Evolutionary conservation across 2,888 invertebrate species (phyloP).

Genomic region (Ramazzottius varieornatus): DNA sequence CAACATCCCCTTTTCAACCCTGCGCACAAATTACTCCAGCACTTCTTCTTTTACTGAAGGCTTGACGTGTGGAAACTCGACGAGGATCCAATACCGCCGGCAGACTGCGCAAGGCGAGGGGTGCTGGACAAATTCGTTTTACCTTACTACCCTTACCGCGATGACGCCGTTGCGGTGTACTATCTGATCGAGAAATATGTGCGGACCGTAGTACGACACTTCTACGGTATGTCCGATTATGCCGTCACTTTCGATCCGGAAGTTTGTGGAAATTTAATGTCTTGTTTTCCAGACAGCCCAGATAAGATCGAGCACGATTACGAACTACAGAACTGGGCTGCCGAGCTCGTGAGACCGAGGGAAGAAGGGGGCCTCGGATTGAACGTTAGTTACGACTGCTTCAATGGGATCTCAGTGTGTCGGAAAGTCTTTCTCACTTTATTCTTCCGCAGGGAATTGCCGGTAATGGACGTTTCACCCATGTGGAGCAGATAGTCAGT

Average conservation of each 20-base stretch:
- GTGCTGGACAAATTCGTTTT: constrained; percentile 19
- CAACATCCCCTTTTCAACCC: too few species aligned
- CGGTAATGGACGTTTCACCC: constrained; percentile 10
- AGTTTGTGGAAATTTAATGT: neutral
- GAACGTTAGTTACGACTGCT: constrained; percentile 11
- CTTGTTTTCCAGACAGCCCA: constrained; percentile 15
- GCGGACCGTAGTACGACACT: constrained; percentile 20
- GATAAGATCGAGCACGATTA: constrained; percentile 15
- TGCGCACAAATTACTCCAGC: too few species aligned
- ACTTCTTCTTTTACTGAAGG: too few species aligned
- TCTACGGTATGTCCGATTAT: constrained; percentile 20
- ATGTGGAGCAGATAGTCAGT: constrained; percentile 13
- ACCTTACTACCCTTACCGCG: constrained; percentile 25
- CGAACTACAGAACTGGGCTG: constrained; percentile 18
- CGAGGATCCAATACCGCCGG: constrained; percentile 19
- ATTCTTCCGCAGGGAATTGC: constrained; percentile 12
- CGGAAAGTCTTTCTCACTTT: too few species aligned
- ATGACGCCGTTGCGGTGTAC: constrained; percentile 24
- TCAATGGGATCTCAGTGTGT: too few species aligned
- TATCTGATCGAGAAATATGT: constrained; percentile 23
- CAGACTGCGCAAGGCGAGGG: constrained; percentile 21
- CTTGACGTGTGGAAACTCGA: too few species aligned
- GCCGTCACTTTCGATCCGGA: neutral
- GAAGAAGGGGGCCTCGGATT: constrained; percentile 18
- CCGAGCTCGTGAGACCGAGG: constrained; percentile 17